Percentiles rank a stretch among this genome's conserved stretches.
Evolutionary conservation across 2,113 vertebrate species (phyloP).

Genomic region (Xyrauchen texanus): DNA sequence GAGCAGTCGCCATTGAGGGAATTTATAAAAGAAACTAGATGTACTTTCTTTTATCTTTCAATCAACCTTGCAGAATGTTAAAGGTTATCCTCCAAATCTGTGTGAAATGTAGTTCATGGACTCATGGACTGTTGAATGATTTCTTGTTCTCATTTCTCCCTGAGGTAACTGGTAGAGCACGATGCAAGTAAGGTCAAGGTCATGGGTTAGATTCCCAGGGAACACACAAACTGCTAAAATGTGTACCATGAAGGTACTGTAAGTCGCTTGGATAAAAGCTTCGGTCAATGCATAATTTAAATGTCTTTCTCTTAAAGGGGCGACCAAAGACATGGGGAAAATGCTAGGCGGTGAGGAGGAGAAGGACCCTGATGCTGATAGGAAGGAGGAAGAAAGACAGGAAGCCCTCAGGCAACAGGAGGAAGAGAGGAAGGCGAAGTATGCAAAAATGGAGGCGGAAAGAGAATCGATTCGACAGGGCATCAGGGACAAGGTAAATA

Average conservation of each 20-base stretch:
- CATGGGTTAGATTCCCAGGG: no score
- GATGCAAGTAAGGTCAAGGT: no score
- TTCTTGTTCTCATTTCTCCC: neutral
- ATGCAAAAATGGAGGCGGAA: slow-evolving; percentile 93
- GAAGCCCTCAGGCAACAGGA: slow-evolving; percentile 95
- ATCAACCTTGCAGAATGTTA: neutral
- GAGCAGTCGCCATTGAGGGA: slow-evolving; percentile 38
- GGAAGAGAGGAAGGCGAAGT: slow-evolving; percentile 95
- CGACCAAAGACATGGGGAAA: slow-evolving; percentile 99
- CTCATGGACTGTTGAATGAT: slow-evolving; percentile 31
- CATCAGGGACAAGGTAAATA: slow-evolving; percentile 92
- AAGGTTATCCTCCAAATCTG: slow-evolving; percentile 16
- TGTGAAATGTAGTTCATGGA: neutral
- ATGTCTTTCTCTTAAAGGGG: slow-evolving; percentile 72
- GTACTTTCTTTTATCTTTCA: neutral
- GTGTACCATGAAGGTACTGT: no score
- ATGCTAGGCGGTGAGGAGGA: slow-evolving; percentile 97
- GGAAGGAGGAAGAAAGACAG: slow-evolving; percentile 96
- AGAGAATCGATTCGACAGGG: slow-evolving; percentile 96
- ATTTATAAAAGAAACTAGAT: slow-evolving; percentile 36
- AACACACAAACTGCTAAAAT: no score
- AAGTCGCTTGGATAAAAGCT: no score
- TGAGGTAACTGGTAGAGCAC: neutral
- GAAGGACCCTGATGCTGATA: slow-evolving; percentile 94
- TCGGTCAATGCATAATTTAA: no score